A percentile compares a stretch with the other conserved stretches of the same genome.
phyloP scores from a whole-genome alignment of 2,888 invertebrate genomes.

The Hypomecis punctinalis region DNA sequence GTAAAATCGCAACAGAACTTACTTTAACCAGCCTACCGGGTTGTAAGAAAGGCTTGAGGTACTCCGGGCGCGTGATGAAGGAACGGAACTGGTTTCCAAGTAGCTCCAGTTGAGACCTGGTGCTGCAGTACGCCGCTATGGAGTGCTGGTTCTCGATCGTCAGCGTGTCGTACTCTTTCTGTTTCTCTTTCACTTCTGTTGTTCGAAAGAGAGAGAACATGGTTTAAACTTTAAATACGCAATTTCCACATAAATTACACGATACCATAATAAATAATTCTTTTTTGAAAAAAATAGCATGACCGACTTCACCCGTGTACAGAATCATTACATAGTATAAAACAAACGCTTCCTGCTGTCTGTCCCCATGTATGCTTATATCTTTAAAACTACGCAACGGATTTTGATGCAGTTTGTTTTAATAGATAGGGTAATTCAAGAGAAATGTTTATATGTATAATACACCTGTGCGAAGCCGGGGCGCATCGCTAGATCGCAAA shows the following conservation, averaged over 20 bases:
- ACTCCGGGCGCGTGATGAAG: constrained; percentile 93
- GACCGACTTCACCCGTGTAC: too few relatives aligned
- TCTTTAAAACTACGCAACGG: too few relatives aligned
- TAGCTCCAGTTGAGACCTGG: constrained; percentile 91
- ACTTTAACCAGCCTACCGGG: constrained; percentile 97
- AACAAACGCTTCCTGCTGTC: too few relatives aligned
- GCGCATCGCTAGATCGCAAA: too few relatives aligned
- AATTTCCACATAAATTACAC: neutral
- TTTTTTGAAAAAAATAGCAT: too few relatives aligned
- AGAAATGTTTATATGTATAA: too few relatives aligned
- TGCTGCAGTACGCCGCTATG: constrained; percentile 93
- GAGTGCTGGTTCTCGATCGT: constrained; percentile 89
- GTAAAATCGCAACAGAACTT: constrained; percentile 21
- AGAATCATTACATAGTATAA: too few relatives aligned
- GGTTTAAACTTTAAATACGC: neutral
- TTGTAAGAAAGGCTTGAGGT: constrained; percentile 96
- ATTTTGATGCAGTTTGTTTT: too few relatives aligned
- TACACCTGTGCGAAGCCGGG: too few relatives aligned
- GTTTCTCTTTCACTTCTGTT: constrained; percentile 87
- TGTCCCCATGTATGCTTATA: too few relatives aligned
- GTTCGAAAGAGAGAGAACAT: constrained; percentile 31
- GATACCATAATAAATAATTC: too few relatives aligned
- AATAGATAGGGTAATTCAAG: too few relatives aligned
- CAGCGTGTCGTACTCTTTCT: constrained; percentile 87
- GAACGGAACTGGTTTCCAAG: constrained; percentile 90